Evolutionary conservation across 2,113 vertebrate genomes (phyloP), one percentile per base, ranked within the genome.

Genomic region (Eira barbara): DNA sequence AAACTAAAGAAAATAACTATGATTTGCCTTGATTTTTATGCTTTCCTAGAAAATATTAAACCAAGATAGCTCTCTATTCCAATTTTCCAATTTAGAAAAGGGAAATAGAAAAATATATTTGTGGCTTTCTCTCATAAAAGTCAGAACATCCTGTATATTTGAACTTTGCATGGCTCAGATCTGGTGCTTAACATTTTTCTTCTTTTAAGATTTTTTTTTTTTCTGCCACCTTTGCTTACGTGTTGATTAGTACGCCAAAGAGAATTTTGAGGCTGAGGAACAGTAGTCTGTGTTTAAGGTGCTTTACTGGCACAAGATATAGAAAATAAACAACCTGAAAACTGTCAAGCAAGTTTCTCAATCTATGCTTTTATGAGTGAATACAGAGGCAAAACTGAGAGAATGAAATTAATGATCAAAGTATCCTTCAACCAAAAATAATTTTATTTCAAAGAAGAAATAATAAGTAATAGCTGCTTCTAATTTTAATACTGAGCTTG

Each of bases 181-280:
- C 89, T 98, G 91, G 95, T 96, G 25, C 31, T 98, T 96, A 94
- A 96, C 57, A 69, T 59, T 97, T 98, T 89, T 94, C 25, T 80
- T 92, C 59, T 97, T 96, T 98, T 74, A 71, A 87, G 55, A 96
- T 94, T 96, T 98, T 96, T 98, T n/a, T n/a, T 97, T 98, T 97
- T 98, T 97, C 63, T 82, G 52, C 73, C 88, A 97, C 78, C 84
- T 97, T 98, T 98, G 94, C 76, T 97, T 91, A 42, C 91, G 18
- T 69, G 45, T 89, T 98, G 95, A 97, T 98, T 97, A 98, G 83
- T 98, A 89, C 95, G 95, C 98, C 97, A 98, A 97, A 96, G 78
- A 95, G 97, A 98, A 98, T 92, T 93, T 45, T 97, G 73, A 93
- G 88, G 97, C 73, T 93, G 83, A 98, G 94, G 97, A 79, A 69